phyloP scores from a whole-genome alignment of 2,113 vertebrate species.

The Aepyceros melampus region DNA sequence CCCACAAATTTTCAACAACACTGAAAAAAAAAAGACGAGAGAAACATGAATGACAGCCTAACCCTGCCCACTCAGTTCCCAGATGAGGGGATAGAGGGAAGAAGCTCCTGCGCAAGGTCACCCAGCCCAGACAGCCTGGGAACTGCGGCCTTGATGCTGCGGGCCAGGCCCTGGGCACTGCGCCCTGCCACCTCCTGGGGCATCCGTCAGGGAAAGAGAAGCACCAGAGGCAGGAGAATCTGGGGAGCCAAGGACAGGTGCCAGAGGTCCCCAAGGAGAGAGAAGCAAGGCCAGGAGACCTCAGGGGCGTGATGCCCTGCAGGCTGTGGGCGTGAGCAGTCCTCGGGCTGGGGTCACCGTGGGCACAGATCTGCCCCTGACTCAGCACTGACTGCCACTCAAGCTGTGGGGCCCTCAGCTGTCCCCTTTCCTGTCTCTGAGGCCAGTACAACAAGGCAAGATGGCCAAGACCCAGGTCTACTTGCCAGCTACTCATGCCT shows the following conservation, averaged over 20 bases:
- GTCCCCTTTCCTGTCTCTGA: not conserved
- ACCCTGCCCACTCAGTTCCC: not conserved
- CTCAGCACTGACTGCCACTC: not conserved
- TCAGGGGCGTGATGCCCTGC: not conserved
- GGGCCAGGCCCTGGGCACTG: not conserved
- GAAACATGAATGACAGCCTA: not conserved
- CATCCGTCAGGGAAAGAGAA: not conserved
- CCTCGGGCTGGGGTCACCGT: not conserved
- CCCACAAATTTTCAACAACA: not conserved
- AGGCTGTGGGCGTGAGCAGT: not conserved
- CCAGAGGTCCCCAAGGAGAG: not conserved
- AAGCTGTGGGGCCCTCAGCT: not conserved
- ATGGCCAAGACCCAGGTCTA: not conserved
- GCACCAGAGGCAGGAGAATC: not conserved
- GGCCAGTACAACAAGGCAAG: not conserved
- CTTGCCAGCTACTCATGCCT: not conserved
- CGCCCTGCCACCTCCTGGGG: not conserved
- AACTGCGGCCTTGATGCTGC: rapidly evolving
- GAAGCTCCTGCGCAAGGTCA: not conserved
- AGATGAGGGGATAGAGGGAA: not conserved
- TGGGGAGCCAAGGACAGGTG: not conserved
- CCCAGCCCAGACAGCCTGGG: not conserved
- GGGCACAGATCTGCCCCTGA: not conserved
- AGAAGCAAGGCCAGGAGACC: not conserved
- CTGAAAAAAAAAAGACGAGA: not conserved